These are phyloP conservation scores for Tenthredo distinguenda DNA, from an alignment of 2,888 invertebrate genomes.

Conservation along the genomic window DNA sequence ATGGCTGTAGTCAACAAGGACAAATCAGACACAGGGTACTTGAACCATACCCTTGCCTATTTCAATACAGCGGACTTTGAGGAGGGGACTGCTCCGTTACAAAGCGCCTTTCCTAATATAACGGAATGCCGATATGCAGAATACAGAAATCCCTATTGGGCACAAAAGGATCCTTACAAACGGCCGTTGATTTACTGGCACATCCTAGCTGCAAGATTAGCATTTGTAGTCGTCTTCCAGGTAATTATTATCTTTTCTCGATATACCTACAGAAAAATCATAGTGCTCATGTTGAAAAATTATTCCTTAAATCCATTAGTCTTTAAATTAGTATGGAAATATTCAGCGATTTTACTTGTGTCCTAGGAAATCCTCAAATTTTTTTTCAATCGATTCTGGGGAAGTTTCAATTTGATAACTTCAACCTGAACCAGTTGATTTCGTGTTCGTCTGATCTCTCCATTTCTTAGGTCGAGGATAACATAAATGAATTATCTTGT, in stretches of 20 bases:
- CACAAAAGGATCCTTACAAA: constrained; percentile 79
- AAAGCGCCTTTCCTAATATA: constrained; percentile 72
- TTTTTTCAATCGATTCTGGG: background rate
- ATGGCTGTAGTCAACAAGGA: constrained; percentile 79
- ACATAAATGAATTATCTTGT: too few relatives aligned
- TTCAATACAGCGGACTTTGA: constrained; percentile 84
- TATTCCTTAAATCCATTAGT: background rate
- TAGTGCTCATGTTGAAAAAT: background rate
- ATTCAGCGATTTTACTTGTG: background rate
- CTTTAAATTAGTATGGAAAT: background rate
- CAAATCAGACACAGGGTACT: constrained; percentile 82
- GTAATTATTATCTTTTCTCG: constrained; percentile 69
- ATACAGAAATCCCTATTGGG: constrained; percentile 50
- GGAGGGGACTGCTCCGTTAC: constrained; percentile 71
- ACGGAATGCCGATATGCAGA: constrained; percentile 51
- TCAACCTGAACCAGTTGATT: background rate
- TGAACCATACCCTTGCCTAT: constrained; percentile 85
- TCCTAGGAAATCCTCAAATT: background rate
- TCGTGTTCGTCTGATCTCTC: background rate
- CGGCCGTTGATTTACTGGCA: constrained; percentile 87
- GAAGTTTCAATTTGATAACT: background rate
- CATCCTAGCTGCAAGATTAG: constrained; percentile 85
- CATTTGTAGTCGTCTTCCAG: constrained; percentile 89
- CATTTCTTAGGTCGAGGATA: too few relatives aligned
- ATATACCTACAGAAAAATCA: background rate